phyloP scores from a whole-genome alignment of 2,797 vertebrate species.

The Anabacerthia variegaticeps region DNA sequence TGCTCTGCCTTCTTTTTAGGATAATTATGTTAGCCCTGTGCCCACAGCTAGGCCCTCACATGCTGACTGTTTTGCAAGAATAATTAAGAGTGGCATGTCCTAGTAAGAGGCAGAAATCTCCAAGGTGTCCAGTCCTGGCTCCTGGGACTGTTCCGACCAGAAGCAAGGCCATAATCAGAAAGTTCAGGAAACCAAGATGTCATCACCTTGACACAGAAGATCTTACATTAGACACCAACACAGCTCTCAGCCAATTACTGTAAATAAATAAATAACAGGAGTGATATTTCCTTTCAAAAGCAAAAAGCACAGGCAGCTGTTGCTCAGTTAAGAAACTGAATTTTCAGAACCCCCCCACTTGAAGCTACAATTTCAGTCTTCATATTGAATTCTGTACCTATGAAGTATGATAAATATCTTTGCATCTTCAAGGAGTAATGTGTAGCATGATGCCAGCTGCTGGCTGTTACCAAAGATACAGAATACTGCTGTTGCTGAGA shows the following conservation, averaged over 20 bases:
- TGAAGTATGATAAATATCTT: background rate
- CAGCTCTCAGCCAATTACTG: background rate
- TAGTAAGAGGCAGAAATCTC: background rate
- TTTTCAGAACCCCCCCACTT: background rate
- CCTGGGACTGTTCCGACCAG: background rate
- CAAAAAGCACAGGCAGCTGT: background rate
- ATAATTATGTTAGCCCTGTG: background rate
- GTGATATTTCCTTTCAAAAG: background rate
- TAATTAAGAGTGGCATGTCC: background rate
- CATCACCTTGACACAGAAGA: background rate
- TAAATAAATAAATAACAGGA: background rate
- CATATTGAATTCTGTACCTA: background rate
- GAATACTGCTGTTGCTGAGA: background rate
- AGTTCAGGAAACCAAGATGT: background rate
- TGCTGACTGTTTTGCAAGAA: accelerated
- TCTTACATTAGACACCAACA: background rate
- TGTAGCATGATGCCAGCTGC: background rate
- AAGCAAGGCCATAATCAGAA: background rate
- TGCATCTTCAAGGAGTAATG: background rate
- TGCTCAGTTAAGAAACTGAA: background rate
- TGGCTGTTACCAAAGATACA: background rate
- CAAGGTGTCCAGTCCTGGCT: background rate
- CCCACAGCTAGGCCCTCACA: background rate
- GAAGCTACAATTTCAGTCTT: background rate
- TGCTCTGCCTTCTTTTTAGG: background rate